Percentiles rank a stretch among this genome's conserved stretches.
Evolutionary conservation across 2,888 invertebrate species (phyloP).

Genomic region (Acrobasis suavella): DNA sequence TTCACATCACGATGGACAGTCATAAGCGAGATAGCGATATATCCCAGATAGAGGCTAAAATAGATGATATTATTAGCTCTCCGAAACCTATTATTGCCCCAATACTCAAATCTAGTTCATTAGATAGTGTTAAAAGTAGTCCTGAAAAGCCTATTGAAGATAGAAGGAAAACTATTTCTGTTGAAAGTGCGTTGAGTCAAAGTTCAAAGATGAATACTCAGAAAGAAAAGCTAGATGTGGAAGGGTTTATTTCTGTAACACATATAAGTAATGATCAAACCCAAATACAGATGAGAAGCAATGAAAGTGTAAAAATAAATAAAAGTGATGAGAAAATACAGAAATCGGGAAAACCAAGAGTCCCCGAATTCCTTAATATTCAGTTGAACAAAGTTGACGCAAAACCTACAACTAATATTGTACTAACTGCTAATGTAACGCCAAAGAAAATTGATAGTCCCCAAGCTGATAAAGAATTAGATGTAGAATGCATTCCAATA

Average conservation of each 20-base stretch:
- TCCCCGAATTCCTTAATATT: slow-evolving; percentile 87
- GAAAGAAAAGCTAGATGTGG: slow-evolving; percentile 61
- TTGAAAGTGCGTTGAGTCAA: slow-evolving; percentile 70
- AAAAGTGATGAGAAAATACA: slow-evolving; percentile 69
- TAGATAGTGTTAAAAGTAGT: slow-evolving; percentile 83
- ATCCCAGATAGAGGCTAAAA: slow-evolving; percentile 80
- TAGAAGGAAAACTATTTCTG: slow-evolving; percentile 76
- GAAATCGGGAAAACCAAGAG: slow-evolving; percentile 57
- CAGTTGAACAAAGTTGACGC: slow-evolving; percentile 87
- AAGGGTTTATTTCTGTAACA: slow-evolving; percentile 81
- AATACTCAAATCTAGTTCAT: slow-evolving; percentile 79
- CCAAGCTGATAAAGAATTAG: slow-evolving; percentile 57
- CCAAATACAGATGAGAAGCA: slow-evolving; percentile 42
- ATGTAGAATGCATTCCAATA: slow-evolving; percentile 51
- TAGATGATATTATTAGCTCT: slow-evolving; percentile 79
- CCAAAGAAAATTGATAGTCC: slow-evolving; percentile 74
- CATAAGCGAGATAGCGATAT: slow-evolving; percentile 76
- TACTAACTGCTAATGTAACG: slow-evolving; percentile 84
- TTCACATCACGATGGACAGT: slow-evolving; percentile 64
- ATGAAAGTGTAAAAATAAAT: slow-evolving; percentile 52
- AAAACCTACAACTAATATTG: slow-evolving; percentile 84
- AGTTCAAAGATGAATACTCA: slow-evolving; percentile 42
- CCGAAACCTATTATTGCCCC: slow-evolving; percentile 76
- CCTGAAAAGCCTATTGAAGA: slow-evolving; percentile 74
- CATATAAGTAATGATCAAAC: slow-evolving; percentile 79